phyloP scores from a whole-genome alignment of 2,888 invertebrate genomes.

The Eremobia ochroleuca region DNA sequence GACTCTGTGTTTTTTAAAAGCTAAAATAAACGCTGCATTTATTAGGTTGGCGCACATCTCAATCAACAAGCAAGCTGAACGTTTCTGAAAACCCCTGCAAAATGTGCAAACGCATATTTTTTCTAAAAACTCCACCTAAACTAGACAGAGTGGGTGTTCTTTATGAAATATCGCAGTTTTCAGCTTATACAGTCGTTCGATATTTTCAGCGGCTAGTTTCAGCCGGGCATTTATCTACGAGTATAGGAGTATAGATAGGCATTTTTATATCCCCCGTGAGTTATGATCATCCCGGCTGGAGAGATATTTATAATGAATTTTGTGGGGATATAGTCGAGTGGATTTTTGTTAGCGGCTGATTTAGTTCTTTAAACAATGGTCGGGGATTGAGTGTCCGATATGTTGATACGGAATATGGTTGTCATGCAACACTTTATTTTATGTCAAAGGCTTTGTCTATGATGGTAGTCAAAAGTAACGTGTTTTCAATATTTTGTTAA shows the following conservation, averaged over 20 bases:
- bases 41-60: constrained; percentile 20
- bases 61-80: constrained; percentile 35
- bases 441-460: not conserved
- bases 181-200: constrained; percentile 72
- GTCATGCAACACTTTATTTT: constrained; percentile 28
- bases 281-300: constrained; percentile 64
- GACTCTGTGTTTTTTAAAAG: not conserved
- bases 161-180: constrained; percentile 77
- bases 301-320: constrained; percentile 67
- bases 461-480: too few species aligned
- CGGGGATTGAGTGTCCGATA: constrained; percentile 14
- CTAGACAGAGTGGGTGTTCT: constrained; percentile 71
- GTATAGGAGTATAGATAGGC: constrained; percentile 66
- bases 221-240: constrained; percentile 73
- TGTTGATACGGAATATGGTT: not conserved
- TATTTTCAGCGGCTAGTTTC: constrained; percentile 69
- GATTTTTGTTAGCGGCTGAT: constrained; percentile 62
- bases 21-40: constrained; percentile 14
- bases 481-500: not conserved
- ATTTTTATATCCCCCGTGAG: constrained; percentile 73
- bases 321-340: constrained; percentile 47
- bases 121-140: constrained; percentile 69
- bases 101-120: constrained; percentile 57
- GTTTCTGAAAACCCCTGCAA: constrained; percentile 34
- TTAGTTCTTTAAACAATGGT: constrained; percentile 66